Evolutionary conservation across 2,113 vertebrate genomes (phyloP).

Genomic region (Cyphomyrus discorhynchus): DNA sequence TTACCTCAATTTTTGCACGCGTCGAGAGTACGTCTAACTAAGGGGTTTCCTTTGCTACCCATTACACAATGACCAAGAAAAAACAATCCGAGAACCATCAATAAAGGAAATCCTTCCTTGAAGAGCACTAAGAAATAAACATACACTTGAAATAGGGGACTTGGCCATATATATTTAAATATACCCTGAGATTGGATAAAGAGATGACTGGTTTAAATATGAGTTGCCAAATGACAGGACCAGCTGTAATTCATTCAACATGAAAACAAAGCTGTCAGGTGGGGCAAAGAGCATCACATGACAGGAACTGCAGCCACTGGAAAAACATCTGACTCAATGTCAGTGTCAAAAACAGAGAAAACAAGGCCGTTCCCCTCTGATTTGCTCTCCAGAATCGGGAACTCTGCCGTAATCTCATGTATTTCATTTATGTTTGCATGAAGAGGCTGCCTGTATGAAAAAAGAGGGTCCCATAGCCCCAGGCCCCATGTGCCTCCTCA

Average conservation of each 20-base stretch:
- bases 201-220: background rate
- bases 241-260: constrained; percentile 5
- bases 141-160: background rate
- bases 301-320: constrained; percentile 6
- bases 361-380: background rate
- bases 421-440: constrained; percentile 5
- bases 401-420: background rate
- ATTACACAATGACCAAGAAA: constrained; percentile 23
- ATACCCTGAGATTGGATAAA: background rate
- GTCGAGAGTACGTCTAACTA: background rate
- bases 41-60: constrained; percentile 22
- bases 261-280: constrained; percentile 11
- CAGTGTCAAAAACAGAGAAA: constrained; percentile 14
- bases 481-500: constrained; percentile 14
- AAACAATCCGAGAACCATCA: constrained; percentile 28
- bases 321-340: constrained; percentile 2
- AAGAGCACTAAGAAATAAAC: constrained; percentile 12
- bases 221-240: constrained; percentile 3
- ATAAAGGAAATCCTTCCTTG: background rate
- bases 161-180: background rate
- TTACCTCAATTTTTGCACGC: constrained; percentile 13
- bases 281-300: background rate
- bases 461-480: background rate
- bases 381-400: background rate
- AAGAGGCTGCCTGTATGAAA: background rate